A percentile compares a stretch with the other conserved stretches of the same genome.
phyloP scores from a whole-genome alignment of 2,797 vertebrate species.

The Eutrigla gurnardus region DNA sequence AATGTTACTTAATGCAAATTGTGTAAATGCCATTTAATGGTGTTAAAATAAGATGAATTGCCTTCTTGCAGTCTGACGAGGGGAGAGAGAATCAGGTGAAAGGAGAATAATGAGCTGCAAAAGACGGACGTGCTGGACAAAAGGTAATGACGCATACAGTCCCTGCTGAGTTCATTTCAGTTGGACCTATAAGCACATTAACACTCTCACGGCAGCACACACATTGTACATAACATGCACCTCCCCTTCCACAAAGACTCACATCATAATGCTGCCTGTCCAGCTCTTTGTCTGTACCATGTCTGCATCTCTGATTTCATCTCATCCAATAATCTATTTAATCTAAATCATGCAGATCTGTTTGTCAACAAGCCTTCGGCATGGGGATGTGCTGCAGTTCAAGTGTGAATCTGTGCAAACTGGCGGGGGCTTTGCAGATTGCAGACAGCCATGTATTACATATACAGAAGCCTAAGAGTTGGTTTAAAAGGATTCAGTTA shows the following conservation, averaged over 20 bases:
- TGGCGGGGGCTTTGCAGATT: neutral
- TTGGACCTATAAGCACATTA: constrained; percentile 38
- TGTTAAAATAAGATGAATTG: neutral
- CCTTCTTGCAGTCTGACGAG: neutral
- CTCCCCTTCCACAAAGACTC: neutral
- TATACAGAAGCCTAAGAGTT: neutral
- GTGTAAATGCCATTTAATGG: neutral
- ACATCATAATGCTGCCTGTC: neutral
- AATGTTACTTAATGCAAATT: neutral
- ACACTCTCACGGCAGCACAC: constrained; percentile 12
- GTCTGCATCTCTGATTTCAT: constrained; percentile 21
- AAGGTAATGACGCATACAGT: constrained; percentile 27
- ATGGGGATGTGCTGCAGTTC: neutral
- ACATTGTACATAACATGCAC: neutral
- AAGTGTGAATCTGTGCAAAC: constrained; percentile 11
- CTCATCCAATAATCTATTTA: constrained; percentile 22
- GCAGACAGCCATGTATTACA: neutral
- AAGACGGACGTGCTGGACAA: constrained; percentile 15
- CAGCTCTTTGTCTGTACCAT: constrained; percentile 14
- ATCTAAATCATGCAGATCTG: neutral
- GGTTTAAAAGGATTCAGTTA: neutral
- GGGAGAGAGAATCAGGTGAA: constrained; percentile 15
- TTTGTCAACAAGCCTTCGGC: no score
- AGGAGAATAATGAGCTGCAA: constrained; percentile 16
- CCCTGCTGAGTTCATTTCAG: constrained; percentile 36